phyloP scores from a whole-genome alignment of 2,113 vertebrate species.

The Zosterops lateralis region DNA sequence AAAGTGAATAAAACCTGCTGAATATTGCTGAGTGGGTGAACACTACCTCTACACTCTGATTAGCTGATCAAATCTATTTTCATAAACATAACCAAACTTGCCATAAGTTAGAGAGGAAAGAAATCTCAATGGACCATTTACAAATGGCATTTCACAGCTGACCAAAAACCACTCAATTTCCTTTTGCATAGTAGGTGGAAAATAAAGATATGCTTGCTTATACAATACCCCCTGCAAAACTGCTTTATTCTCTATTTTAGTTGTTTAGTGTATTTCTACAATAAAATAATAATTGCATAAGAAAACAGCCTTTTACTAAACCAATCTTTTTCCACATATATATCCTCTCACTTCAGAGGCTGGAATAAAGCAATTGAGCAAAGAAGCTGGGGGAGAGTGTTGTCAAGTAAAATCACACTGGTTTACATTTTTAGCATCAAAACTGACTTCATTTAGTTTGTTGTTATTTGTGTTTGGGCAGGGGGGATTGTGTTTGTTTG shows the following conservation, averaged over 20 bases:
- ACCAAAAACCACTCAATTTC: background rate
- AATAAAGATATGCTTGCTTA: background rate
- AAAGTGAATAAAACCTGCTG: conserved; percentile 23
- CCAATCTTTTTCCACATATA: background rate
- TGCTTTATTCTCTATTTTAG: background rate
- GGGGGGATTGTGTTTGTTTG: background rate
- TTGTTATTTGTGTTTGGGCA: background rate
- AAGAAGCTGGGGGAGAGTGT: background rate
- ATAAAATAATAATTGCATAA: background rate
- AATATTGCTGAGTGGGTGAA: background rate
- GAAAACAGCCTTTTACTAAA: background rate
- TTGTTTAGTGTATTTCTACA: background rate
- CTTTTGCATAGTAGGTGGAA: background rate
- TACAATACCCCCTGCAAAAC: background rate
- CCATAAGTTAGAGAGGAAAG: background rate
- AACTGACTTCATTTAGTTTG: background rate
- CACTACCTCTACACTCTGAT: background rate
- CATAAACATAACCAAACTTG: conserved; percentile 4
- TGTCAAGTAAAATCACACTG: background rate
- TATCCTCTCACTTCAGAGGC: background rate
- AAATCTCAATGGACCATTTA: background rate
- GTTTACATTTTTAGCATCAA: background rate
- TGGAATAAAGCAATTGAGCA: background rate
- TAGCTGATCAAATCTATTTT: conserved; percentile 20
- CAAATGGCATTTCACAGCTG: background rate